Evolutionary conservation across 2,113 vertebrate species (phyloP), one percentile per base, ranked within the genome.

Genomic region (Scomber colias): DNA sequence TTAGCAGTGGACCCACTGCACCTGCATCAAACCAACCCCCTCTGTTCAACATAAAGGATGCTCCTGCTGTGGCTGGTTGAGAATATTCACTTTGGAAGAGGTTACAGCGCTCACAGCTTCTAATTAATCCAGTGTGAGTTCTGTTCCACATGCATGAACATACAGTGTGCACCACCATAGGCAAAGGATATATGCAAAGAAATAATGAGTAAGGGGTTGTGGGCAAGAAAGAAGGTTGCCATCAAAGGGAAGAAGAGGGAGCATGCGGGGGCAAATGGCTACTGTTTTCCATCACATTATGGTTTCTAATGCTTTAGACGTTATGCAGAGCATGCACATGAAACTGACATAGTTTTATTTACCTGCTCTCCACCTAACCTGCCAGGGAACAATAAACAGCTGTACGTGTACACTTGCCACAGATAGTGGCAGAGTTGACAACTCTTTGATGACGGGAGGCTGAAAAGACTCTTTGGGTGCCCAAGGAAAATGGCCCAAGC

Each of bases 391-490:
- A 62, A 73, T 73, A 76, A 73, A 72, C 79, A 79, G 30, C 73
- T 71, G 61, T 54, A 50, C 59, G 51, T 65, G 13, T 68, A 86
- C 70, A 77, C 73, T 75, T 81, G 81, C 56, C 57, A 21, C 24
- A 73, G 35, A 74, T 55, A 56, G 60, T 15, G 4, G 19, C 73
- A 49, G 51, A 64, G 8, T 55, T 45, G 65, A 74, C 19, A 19
- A 71, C 79, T 27, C 24, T 70, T 80, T 85, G 76, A 77, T 57
- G 74, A 65, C n/a, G 11, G 24, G n/a, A 51, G 46, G 55, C 56
- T 70, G 62, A 67, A 86, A 86, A 67, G 19, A 59, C 46, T 75
- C 19, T 87, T 57, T 19, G 46, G 31, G 50, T 15, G 35, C 66
- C 50, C 45, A n/a, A 13, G n/a, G 54, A 45, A 65, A 62, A 69